Conservation (phyloP, 2,113 vertebrate genomes). For the Rhinichthys klamathensis region DNA sequence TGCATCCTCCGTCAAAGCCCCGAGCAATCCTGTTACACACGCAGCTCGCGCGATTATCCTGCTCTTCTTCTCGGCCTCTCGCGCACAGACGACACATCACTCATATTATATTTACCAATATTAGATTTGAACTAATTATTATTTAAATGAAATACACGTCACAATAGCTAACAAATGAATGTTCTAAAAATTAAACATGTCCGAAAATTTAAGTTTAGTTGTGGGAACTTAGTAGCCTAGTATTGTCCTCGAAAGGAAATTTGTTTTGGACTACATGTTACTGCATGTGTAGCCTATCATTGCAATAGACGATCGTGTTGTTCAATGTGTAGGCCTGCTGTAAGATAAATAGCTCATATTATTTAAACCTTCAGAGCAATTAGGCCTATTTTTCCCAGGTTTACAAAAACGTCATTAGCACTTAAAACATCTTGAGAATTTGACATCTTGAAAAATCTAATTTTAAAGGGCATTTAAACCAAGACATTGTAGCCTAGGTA, state of each 20-base stretch:
- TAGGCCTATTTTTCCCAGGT: background rate
- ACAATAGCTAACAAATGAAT: background rate
- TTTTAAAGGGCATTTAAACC: background rate
- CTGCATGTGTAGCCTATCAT: background rate
- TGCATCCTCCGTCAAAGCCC: conserved; percentile 52
- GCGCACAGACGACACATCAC: background rate
- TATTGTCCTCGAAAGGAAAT: too few relatives aligned
- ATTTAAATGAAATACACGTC: background rate
- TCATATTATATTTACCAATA: background rate
- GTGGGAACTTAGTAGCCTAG: background rate
- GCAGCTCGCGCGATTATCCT: conserved; percentile 43
- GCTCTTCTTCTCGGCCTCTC: conserved; percentile 3
- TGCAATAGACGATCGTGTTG: background rate
- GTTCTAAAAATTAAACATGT: background rate
- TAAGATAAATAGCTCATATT: background rate
- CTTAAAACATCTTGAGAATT: background rate
- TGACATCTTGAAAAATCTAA: too few relatives aligned
- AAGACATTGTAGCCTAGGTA: too few relatives aligned
- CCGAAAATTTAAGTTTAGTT: background rate
- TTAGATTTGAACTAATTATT: background rate
- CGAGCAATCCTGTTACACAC: conserved; percentile 52
- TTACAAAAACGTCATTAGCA: background rate
- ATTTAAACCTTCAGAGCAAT: background rate
- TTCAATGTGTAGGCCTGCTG: too few relatives aligned
- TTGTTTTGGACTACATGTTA: too few relatives aligned